phyloP scores from a whole-genome alignment of 2,888 invertebrate genomes.

The Latrodectus elegans region DNA sequence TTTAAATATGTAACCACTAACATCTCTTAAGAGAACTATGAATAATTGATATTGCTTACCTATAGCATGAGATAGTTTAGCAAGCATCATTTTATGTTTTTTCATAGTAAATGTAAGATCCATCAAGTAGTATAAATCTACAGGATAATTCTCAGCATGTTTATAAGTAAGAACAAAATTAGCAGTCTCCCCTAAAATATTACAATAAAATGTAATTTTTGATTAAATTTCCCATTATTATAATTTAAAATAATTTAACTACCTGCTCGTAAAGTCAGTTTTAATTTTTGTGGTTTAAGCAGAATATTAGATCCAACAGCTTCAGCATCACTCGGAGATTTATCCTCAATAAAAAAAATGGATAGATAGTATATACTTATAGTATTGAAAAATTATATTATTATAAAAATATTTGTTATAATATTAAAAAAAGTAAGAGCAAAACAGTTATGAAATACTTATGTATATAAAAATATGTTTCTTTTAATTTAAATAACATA shows the following conservation, averaged over 20 bases:
- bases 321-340: constrained; percentile 78
- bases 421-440: too few species aligned
- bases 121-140: constrained; percentile 99
- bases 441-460: too few species aligned
- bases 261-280: constrained; percentile 67
- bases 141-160: constrained; percentile 93
- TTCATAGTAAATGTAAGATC: constrained; percentile 99
- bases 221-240: not conserved
- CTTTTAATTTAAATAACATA: too few species aligned
- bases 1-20: too few species aligned
- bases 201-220: not conserved
- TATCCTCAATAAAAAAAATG: constrained; percentile 73
- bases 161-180: constrained; percentile 82
- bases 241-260: not conserved
- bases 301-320: constrained; percentile 67
- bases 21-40: too few species aligned
- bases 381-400: too few species aligned
- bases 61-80: constrained; percentile 78
- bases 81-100: constrained; percentile 96
- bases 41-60: constrained; percentile 18
- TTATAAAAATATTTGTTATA: too few species aligned
- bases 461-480: too few species aligned
- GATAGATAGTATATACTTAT: too few species aligned
- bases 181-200: constrained; percentile 84
- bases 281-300: constrained; percentile 69